These are phyloP conservation scores for Saccostrea cuccullata DNA, from an alignment of 1,140 invertebrate species.

Conservation along the genomic window DNA sequence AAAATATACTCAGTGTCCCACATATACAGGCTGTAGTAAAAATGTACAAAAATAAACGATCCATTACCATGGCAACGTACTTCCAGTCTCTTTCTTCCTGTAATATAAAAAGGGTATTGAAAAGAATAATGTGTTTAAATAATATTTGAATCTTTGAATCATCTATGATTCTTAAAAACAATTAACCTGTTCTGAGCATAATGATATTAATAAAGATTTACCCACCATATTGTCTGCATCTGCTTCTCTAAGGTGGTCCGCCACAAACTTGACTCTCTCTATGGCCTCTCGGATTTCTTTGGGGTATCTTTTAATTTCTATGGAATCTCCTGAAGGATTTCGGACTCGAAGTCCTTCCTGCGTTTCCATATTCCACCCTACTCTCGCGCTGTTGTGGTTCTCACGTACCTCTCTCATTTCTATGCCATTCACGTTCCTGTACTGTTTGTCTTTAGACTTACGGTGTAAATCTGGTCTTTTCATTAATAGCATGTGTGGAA, in stretches of 20 bases:
- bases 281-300: constrained; percentile 93
- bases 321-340: neutral
- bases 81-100: constrained; percentile 91
- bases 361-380: constrained; percentile 33
- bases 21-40: constrained; percentile 96
- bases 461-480: constrained; percentile 66
- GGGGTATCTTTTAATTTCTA: constrained; percentile 55
- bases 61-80: constrained; percentile 99
- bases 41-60: constrained; percentile 97
- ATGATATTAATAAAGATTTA: no score
- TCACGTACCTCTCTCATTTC: constrained; percentile 83
- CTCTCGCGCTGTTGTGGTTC: neutral
- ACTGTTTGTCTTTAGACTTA: constrained; percentile 82
- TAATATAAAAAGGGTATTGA: constrained; percentile 48
- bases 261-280: constrained; percentile 95
- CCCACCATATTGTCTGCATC: constrained; percentile 70
- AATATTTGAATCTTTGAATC: no score
- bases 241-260: constrained; percentile 91
- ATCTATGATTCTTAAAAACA: no score
- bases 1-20: constrained; percentile 88
- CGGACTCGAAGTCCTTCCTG: neutral
- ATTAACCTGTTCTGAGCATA: no score
- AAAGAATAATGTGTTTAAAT: neutral
- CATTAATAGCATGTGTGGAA: constrained; percentile 77
- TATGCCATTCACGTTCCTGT: constrained; percentile 86